Conservation (phyloP, 92 coral and sea anemone species). For the Parazoanthus darwini region DNA sequence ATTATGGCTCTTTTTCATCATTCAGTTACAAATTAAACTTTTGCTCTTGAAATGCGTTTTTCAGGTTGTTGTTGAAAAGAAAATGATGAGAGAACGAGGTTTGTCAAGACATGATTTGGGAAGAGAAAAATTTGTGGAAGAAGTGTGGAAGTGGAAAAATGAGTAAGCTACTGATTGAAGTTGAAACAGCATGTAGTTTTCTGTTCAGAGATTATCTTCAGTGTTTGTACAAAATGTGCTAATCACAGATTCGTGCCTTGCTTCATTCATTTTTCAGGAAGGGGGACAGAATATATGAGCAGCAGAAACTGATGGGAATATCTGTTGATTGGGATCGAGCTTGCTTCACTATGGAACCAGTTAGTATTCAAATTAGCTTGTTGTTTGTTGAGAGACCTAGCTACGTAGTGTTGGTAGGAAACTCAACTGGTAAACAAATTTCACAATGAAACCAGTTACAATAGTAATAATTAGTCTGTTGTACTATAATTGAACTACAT, state of each 20-base stretch:
- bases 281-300: slow-evolving; percentile 94
- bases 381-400: too few species aligned
- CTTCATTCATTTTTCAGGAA: slow-evolving; percentile 52
- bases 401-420: too few species aligned
- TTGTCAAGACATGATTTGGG: slow-evolving; percentile 95
- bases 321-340: slow-evolving; percentile 99
- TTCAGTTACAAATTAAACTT: too few species aligned
- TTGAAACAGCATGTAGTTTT: neutral
- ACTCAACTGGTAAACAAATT: neutral
- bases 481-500: too few species aligned
- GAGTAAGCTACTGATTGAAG: slow-evolving; percentile 69
- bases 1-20: too few species aligned
- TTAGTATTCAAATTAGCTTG: slow-evolving; percentile 31
- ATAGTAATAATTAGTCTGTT: neutral
- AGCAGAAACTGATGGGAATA: slow-evolving; percentile 87
- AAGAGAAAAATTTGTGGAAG: slow-evolving; percentile 90
- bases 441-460: slow-evolving; percentile 95
- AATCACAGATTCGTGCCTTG: too few species aligned
- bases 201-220: neutral
- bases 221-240: neutral
- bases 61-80: slow-evolving; percentile 97
- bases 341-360: slow-evolving; percentile 97
- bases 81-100: slow-evolving; percentile 86
- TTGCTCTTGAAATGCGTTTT: neutral
- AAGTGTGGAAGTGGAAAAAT: slow-evolving; percentile 98